These are phyloP conservation scores for Orthonychiurus folsomi DNA, from an alignment of 2,888 invertebrate species.

Conservation along the genomic window DNA sequence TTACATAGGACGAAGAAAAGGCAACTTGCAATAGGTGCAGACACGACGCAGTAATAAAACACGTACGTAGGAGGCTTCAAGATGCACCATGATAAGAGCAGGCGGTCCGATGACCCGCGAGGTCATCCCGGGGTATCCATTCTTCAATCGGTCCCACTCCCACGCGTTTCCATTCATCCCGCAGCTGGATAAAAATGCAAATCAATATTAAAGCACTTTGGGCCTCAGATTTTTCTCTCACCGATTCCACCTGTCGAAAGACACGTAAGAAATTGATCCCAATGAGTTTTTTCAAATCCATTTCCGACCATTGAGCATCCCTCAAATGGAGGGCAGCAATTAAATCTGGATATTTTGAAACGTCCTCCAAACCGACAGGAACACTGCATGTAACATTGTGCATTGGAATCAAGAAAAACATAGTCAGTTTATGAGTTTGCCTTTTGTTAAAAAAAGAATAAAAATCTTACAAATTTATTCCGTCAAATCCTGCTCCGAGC, in stretches of 20 bases:
- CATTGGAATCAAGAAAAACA: not conserved
- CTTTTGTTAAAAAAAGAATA: too few relatives aligned
- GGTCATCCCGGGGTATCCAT: conserved; percentile 41
- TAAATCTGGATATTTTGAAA: conserved; percentile 72
- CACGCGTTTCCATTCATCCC: conserved; percentile 38
- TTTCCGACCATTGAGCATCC: conserved; percentile 71
- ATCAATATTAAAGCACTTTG: too few relatives aligned
- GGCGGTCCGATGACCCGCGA: conserved; percentile 39
- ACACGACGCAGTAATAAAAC: not conserved
- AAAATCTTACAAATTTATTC: conserved; percentile 77
- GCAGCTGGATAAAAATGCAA: conserved; percentile 32
- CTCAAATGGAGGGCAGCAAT: conserved; percentile 62
- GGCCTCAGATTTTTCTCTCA: conserved; percentile 45
- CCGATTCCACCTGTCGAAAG: conserved; percentile 60
- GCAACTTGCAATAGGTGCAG: too few relatives aligned
- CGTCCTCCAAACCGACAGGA: conserved; percentile 71
- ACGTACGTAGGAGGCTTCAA: not conserved
- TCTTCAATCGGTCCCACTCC: conserved; percentile 41
- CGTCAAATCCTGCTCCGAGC: conserved; percentile 78
- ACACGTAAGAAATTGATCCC: conserved; percentile 75
- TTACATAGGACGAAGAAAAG: too few relatives aligned
- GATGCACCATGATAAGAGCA: conserved; percentile 31
- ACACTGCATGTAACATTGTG: conserved; percentile 48
- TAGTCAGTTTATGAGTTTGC: not conserved
- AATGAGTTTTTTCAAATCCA: conserved; percentile 69